Evolutionary conservation across 2,113 vertebrate species (phyloP), one percentile per base, ranked within the genome.

Genomic region (Piliocolobus tephrosceles): DNA sequence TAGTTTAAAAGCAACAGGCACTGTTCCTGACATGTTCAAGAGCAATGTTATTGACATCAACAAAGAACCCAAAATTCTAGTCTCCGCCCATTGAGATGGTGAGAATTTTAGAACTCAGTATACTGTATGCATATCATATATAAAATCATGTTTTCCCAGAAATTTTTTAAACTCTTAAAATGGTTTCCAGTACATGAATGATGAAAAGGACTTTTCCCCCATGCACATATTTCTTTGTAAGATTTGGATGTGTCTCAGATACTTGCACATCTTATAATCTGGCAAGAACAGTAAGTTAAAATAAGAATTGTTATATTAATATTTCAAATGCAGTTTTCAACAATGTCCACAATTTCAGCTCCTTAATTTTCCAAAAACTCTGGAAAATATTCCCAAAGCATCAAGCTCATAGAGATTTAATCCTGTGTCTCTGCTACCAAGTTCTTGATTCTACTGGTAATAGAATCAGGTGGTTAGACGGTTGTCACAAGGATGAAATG

Each of bases 331-430:
- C 2, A 8, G 38, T 83, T 87, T 90, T 75, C 78, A 87, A 80
- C 17, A 13, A 50, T 82, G 6, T 61, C 66, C 66, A 87, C 20
- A 79, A 73, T 68, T 90, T 83, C 35, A 75, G 72, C 13, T 57
- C 70, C 68, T 86, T 92, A 32, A 25, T 79, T 87, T 94, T 96
- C 35, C 43, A 85, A 90, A 90, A 17, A 30, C 57, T 23, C n/a
- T 70, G n/a, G 27, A 45, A 85, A 88, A 91, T 43, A 79, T 5
- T 23, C 40, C 10, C n/a, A 90, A 93, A 22, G 25, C 22, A 32
- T 76, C 40, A 83, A 35, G 30, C 47, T 68, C 30, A n/a, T 4
- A 35, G 38, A 81, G 25, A 76, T 79, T 87, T 75, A 79, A 84
- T 57, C 30, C 61, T 32, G 45, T 9, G 1, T 70, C 20, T 64